Evolutionary conservation across 2,888 invertebrate species (phyloP).

Genomic region (Stomorhina lunata): DNA sequence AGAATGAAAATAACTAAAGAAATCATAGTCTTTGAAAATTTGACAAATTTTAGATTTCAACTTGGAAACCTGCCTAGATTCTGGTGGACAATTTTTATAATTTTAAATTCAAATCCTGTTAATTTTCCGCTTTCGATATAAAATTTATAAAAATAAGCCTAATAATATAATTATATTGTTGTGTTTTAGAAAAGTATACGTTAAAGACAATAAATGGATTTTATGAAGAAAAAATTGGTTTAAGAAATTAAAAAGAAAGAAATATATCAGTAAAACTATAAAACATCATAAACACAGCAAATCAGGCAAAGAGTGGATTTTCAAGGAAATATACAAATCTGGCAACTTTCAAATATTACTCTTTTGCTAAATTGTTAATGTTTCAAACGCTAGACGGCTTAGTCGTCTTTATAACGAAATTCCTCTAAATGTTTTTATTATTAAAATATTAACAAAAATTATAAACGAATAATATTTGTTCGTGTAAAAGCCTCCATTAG

Average conservation of each 20-base stretch:
- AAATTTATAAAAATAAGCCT: neutral
- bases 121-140: neutral
- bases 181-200: conserved; percentile 68
- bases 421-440: conserved; percentile 14
- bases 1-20: conserved; percentile 4
- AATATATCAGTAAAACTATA: conserved; percentile 10
- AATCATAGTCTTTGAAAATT: neutral
- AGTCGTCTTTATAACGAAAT: neutral
- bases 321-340: conserved; percentile 4
- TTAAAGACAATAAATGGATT: conserved; percentile 73
- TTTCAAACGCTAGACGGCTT: neutral
- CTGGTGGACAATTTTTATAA: neutral
- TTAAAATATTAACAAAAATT: neutral
- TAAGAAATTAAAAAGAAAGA: neutral
- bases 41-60: too few species aligned
- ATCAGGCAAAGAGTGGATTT: neutral
- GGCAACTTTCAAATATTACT: neutral
- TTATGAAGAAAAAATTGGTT: conserved; percentile 41
- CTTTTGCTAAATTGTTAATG: neutral
- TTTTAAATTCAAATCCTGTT: neutral
- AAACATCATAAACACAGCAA: too few species aligned
- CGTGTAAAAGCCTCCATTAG: neutral
- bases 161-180: neutral
- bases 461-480: conserved; percentile 11
- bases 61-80: neutral